Base-by-base conservation (phyloP, 37 sponge, comb jelly and placozoan genomes). In the Haliclona indistincta region DNA sequence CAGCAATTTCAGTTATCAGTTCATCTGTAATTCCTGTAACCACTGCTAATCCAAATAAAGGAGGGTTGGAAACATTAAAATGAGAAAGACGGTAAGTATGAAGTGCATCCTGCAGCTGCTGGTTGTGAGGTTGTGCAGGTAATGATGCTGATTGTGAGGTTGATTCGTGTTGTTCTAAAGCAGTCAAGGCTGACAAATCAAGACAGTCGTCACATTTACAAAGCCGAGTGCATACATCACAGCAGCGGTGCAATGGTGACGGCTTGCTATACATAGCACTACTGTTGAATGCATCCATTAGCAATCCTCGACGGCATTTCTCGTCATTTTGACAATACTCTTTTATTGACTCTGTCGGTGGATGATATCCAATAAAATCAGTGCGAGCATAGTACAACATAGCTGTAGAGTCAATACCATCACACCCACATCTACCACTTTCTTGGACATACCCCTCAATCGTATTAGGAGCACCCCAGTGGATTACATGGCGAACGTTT, bases 381-480 rank as follows among this genome's bases (percentile, higher is more conserved):
- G 13, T 47, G 3, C 38, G 35, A n/a, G 1, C 0, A 38, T 45
- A 69, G 25, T 60, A 81, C n/a, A 86, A 37, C 3, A 74, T 49
- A 32, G 76, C 75, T 33, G 23, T 35, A 55, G 76, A 26, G 19
- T 36, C 34, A 40, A 32, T 38, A 32, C 81, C 82, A 74, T 80
- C 76, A 20, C 78, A 51, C 25, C 85, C 85, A 19, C 70, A 63
- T 35, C 85, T 35, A n/a, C 85, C 85, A 78, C 63, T 70, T 44
- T 84, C 85, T 38, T 84, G 85, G 0, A 84, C 56, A 68, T 84
- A 84, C 13, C 17, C 17, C 39, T 84, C 70, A 53, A 77, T 33
- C 25, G 68, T 71, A 23, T 17, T 30, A 17, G 85, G 85, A 36
- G 85, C 62, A 20, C 85, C 85, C 72, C 78, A 84, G 33, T 84